phyloP scores from a whole-genome alignment of 1,140 invertebrate species.

The Aphis gossypii region DNA sequence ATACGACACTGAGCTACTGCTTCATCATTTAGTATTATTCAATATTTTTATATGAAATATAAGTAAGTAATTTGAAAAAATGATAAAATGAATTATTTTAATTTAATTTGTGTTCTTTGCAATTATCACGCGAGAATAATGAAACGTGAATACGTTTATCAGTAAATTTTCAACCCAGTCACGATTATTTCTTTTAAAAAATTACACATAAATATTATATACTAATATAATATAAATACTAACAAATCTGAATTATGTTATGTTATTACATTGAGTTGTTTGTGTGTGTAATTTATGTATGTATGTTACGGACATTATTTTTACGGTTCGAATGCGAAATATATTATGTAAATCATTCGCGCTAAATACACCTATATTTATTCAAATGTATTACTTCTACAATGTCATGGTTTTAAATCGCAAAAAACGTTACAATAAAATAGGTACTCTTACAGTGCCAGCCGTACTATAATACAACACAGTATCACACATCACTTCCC shows the following conservation, averaged over 20 bases:
- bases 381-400: background rate
- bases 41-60: too few species aligned
- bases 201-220: background rate
- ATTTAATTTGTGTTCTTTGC: background rate
- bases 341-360: slow-evolving; percentile 34
- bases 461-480: background rate
- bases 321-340: slow-evolving; percentile 5
- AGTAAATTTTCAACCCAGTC: background rate
- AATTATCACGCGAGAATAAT: background rate
- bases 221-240: background rate
- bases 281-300: background rate
- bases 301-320: background rate
- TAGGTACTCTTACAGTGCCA: background rate
- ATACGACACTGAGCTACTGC: background rate
- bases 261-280: background rate
- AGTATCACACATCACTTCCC: background rate
- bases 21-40: background rate
- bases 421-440: slow-evolving; percentile 27
- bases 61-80: too few species aligned
- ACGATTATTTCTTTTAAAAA: background rate
- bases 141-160: background rate
- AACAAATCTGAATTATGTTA: background rate
- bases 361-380: background rate
- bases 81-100: background rate
- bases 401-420: slow-evolving; percentile 42